These are phyloP conservation scores for Monochamus alternatus DNA, from an alignment of 2,888 invertebrate genomes.

Conservation along the genomic window DNA sequence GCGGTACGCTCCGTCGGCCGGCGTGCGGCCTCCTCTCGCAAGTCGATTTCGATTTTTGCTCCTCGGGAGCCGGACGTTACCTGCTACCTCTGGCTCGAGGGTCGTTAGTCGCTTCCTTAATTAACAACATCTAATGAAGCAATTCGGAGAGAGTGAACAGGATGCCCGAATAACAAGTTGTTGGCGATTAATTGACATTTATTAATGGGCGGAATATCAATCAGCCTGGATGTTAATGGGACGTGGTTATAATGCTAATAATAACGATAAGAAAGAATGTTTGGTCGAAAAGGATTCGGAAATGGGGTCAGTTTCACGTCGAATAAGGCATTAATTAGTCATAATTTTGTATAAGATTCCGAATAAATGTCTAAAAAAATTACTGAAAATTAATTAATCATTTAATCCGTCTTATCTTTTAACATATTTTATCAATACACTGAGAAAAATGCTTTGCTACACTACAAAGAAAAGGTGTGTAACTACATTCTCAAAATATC, in stretches of 20 bases:
- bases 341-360: too few relatives aligned
- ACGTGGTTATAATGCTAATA: not conserved
- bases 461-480: too few relatives aligned
- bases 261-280: too few relatives aligned
- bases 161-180: slow-evolving; percentile 5
- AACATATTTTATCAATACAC: too few relatives aligned
- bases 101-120: slow-evolving; percentile 32
- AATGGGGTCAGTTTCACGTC: too few relatives aligned
- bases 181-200: slow-evolving; percentile 14
- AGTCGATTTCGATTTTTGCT: slow-evolving; percentile 26
- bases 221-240: not conserved
- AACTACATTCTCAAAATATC: too few relatives aligned
- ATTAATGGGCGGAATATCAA: not conserved
- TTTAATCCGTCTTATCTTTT: too few relatives aligned
- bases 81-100: slow-evolving; percentile 15
- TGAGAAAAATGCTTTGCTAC: too few relatives aligned
- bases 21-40: not conserved
- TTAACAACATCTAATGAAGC: slow-evolving; percentile 27
- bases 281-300: too few relatives aligned
- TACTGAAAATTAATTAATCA: too few relatives aligned
- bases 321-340: too few relatives aligned
- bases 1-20: slow-evolving; percentile 6
- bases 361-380: too few relatives aligned
- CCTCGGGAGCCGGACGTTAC: slow-evolving; percentile 9
- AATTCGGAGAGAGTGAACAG: slow-evolving; percentile 5